Evolutionary conservation across 2,888 invertebrate species (phyloP), one percentile per base, ranked within the genome.

Genomic region (Dynastes hyllus): DNA sequence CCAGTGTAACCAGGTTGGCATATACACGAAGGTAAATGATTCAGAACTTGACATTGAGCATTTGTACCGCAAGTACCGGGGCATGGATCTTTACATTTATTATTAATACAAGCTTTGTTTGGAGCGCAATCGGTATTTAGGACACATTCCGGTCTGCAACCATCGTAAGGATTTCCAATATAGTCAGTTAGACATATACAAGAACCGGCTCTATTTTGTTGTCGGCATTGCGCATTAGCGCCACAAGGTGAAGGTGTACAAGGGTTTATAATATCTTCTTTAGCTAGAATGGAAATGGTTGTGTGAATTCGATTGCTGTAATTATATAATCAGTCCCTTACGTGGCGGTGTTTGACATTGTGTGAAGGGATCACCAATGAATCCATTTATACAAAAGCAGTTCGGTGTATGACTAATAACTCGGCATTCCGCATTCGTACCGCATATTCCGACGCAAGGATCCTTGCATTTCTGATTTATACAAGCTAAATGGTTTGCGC

Each of bases 391-490:
- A 86, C 96, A 96, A 40, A 92, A 89, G 86, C 96, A 94, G 84
- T 93, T 91, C 16, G 94, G 93, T 53, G 95, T 92, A 87, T 95
- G 94, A 85, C 94, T 95, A 51, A 94, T 91, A 1, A 95, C 95
- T 77, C 93, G 91, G 86, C 96, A 96, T 85, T 94, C 92, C 5
- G 95, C 92, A 85, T 94, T 94, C 9, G 90, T 84, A 45, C 95
- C 95, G 88, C 96, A 96, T 3, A 93, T 90, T 37, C 81, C 92
- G 45, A 92, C 90, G 85, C 95, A 95, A 22, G 95, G 95, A 88
- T 95, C 94, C 79, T 90, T 89, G 87, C 96, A 96, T 90, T 94
- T 95, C 86, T 93, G 92, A 87, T 94, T 94, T 65, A 94, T 92
- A 87, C 96, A 96, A 3, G 95, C 94, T 81, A 92, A 89, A 82